Evolutionary conservation across 1,140 invertebrate genomes (phyloP).

Genomic region (Drosophila ficusphila): DNA sequence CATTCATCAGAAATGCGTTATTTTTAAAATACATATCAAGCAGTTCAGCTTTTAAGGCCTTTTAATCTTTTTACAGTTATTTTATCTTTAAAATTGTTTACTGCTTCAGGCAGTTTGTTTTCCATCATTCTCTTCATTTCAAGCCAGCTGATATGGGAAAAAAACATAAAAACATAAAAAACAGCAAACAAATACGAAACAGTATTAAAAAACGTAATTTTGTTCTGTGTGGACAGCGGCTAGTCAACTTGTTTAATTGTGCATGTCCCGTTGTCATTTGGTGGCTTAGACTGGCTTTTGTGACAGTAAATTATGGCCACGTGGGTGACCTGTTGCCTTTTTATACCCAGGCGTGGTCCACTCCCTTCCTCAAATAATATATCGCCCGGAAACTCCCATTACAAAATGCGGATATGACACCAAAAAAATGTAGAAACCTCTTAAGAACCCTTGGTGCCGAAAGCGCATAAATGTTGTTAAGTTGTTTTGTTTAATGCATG

Average conservation of each 20-base stretch:
- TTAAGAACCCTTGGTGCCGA: not conserved
- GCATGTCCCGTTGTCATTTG: slow-evolving; percentile 74
- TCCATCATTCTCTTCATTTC: too few relatives aligned
- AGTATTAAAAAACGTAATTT: not conserved
- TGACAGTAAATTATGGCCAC: slow-evolving; percentile 42
- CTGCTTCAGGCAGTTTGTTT: too few relatives aligned
- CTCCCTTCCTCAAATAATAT: not conserved
- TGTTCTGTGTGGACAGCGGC: slow-evolving; percentile 29
- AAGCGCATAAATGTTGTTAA: slow-evolving; percentile 43
- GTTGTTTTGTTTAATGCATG: slow-evolving; percentile 53
- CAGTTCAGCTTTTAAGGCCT: too few relatives aligned
- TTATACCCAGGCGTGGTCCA: slow-evolving; percentile 19
- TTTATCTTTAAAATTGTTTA: too few relatives aligned
- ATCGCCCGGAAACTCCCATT: slow-evolving; percentile 5
- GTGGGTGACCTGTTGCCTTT: slow-evolving; percentile 52
- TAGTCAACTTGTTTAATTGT: slow-evolving; percentile 74
- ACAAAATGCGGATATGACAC: slow-evolving; percentile 36
- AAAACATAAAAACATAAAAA: not conserved
- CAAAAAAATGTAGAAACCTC: slow-evolving; percentile 9
- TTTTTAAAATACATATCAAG: too few relatives aligned
- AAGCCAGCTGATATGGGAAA: too few relatives aligned
- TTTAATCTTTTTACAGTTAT: too few relatives aligned
- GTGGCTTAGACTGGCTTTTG: slow-evolving; percentile 6
- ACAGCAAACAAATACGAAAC: not conserved
- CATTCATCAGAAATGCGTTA: too few relatives aligned